phyloP scores from a whole-genome alignment of 1,140 invertebrate genomes.

The Cydia splendana region DNA sequence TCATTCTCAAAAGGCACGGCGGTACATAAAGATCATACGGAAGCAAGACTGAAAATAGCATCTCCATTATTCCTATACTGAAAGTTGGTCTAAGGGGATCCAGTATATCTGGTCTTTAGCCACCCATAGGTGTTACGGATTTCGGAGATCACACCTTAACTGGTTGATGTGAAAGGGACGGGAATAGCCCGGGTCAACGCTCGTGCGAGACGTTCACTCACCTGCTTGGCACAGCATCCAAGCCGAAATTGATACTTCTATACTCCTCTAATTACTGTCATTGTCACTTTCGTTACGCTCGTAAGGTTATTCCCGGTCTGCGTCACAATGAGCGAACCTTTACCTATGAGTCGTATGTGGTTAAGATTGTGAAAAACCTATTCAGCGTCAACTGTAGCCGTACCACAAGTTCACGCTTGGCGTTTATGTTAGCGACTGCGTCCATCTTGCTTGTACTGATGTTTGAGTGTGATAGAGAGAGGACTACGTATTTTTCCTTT shows the following conservation, averaged over 20 bases:
- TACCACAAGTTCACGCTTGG: too few species aligned
- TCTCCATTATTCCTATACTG: not conserved
- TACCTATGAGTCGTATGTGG: not conserved
- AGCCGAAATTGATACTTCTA: slow-evolving; percentile 36
- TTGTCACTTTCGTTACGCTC: not conserved
- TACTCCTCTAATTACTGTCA: slow-evolving; percentile 9
- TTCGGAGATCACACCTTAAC: not conserved
- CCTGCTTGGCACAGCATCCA: slow-evolving; percentile 50
- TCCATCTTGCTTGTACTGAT: too few species aligned
- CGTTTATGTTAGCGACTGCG: too few species aligned
- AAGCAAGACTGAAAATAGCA: not conserved
- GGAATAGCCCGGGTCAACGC: slow-evolving; percentile 58
- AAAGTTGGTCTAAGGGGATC: not conserved
- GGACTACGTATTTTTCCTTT: too few species aligned
- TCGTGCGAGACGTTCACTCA: slow-evolving; percentile 51
- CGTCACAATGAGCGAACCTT: not conserved
- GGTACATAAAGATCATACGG: not conserved
- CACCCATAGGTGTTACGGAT: not conserved
- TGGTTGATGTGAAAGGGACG: slow-evolving; percentile 17
- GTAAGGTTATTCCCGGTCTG: not conserved
- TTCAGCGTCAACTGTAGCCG: too few species aligned
- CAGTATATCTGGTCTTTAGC: not conserved
- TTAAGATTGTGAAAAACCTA: not conserved
- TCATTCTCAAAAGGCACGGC: not conserved
- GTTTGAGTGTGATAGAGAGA: too few species aligned